A percentile compares a stretch with the other conserved stretches of the same genome.
These are phyloP conservation scores for Ceryle rudis DNA, from an alignment of 2,797 vertebrate genomes.

Conservation along the genomic window DNA sequence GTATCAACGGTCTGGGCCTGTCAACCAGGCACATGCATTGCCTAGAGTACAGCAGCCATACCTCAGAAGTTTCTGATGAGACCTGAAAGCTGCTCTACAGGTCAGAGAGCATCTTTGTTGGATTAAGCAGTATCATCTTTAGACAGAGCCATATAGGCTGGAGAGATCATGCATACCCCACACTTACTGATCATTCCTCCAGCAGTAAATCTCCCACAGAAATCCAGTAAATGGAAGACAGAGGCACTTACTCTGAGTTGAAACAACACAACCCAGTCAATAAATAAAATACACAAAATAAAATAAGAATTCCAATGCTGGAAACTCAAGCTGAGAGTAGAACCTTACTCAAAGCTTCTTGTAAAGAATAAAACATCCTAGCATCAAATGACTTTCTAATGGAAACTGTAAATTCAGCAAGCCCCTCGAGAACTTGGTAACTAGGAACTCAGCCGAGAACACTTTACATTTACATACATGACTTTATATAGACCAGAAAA, in stretches of 20 bases:
- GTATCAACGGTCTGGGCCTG: neutral
- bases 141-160: neutral
- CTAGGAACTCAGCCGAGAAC: neutral
- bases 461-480: neutral
- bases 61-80: neutral
- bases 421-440: neutral
- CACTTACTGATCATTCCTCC: neutral
- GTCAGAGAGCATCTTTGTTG: neutral
- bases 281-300: neutral
- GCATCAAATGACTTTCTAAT: neutral
- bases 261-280: neutral
- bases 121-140: neutral
- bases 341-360: neutral
- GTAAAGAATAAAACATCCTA: neutral
- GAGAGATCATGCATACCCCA: neutral
- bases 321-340: no score
- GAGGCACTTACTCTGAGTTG: neutral
- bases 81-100: neutral
- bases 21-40: neutral
- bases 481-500: neutral
- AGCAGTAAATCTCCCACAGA: neutral
- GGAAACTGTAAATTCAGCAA: neutral
- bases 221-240: neutral
- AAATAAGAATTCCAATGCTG: neutral
- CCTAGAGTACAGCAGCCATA: neutral